Base-by-base conservation (phyloP, 2,888 invertebrate genomes). In the Drosophila niveifrons region DNA sequence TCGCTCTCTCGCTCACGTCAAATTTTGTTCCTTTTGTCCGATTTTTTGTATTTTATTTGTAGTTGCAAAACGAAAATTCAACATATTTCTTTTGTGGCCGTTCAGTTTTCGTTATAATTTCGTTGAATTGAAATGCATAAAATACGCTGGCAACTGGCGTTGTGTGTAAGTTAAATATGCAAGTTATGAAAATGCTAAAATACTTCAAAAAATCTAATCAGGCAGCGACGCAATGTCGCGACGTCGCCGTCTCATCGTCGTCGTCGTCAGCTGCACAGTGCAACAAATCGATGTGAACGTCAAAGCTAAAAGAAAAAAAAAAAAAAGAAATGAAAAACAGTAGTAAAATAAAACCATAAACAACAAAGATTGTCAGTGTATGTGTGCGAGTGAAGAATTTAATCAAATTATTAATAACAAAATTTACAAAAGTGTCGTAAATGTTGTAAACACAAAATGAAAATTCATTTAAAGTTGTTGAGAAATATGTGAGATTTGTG, bases 21-120 rank as follows among this genome's bases (percentile, higher is more conserved):
- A 82, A 69, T 82, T 80, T 80, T 81, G 76, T 84, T 86, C 88
- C 87, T 85, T 88, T 88, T 87, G 87, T 85, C 77, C 82, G 87
- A 81, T 74, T 78, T 67, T 65, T 70, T 4, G 23, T 23, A 3
- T 36, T 36, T 67, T 66, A 59, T 51, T 65, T 67, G 44, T 71
- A 66, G 78, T 78, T 71, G 75, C 78, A 78, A 80, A 78, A 76
- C 77, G 66, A 76, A 87, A 86, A 84, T 72, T 75, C 57, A 75
- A 81, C 69, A 86, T 85, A 77, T 80, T 86, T 74, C 57, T 78
- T 77, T 76, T 77, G 77, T 74, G 64, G 78, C 36, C 70, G 74
- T 68, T 66, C 66, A 79, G 71, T 63, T 76, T 76, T 52, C 59
- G 52, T 78, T 76, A 78, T 66, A 76, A 76, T 78, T 78, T 78